A percentile compares a stretch with the other conserved stretches of the same genome.
phyloP scores from a whole-genome alignment of 2,113 vertebrate species.

The Rhynchomys soricoides region DNA sequence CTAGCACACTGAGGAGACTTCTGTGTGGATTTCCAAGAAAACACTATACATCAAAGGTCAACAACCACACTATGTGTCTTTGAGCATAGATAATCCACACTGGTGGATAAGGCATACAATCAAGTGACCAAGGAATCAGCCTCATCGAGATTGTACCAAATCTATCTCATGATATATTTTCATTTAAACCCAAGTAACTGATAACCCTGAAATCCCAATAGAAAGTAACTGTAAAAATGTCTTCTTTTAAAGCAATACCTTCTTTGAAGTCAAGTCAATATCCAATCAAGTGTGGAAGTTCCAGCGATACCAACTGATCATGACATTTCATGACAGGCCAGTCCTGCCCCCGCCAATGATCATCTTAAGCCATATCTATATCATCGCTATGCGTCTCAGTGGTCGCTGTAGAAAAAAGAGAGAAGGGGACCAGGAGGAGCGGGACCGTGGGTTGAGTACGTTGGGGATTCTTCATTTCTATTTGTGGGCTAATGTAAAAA shows the following conservation, averaged over 20 bases:
- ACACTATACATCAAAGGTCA: background rate
- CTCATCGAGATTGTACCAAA: background rate
- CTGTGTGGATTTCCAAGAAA: background rate
- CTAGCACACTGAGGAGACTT: background rate
- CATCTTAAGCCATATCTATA: conserved; percentile 96
- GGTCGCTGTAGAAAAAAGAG: conserved; percentile 88
- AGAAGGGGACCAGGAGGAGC: conserved; percentile 94
- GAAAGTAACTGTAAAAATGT: background rate
- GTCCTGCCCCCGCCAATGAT: conserved; percentile 98
- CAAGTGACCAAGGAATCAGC: background rate
- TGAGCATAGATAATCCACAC: background rate
- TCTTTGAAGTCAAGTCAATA: conserved; percentile 98
- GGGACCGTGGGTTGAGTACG: conserved; percentile 95
- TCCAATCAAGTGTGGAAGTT: conserved; percentile 99
- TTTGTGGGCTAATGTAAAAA: background rate
- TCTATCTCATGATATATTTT: background rate
- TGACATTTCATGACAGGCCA: conserved; percentile 98
- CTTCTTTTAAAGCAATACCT: conserved; percentile 93
- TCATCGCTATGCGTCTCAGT: conserved; percentile 90
- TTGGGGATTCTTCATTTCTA: conserved; percentile 14
- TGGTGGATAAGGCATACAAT: background rate
- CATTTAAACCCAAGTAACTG: background rate
- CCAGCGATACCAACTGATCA: conserved; percentile 97
- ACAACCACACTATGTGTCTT: background rate
- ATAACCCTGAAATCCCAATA: background rate